These are phyloP conservation scores for Drosophila sucinea DNA, from an alignment of 1,140 invertebrate species.

Conservation along the genomic window DNA sequence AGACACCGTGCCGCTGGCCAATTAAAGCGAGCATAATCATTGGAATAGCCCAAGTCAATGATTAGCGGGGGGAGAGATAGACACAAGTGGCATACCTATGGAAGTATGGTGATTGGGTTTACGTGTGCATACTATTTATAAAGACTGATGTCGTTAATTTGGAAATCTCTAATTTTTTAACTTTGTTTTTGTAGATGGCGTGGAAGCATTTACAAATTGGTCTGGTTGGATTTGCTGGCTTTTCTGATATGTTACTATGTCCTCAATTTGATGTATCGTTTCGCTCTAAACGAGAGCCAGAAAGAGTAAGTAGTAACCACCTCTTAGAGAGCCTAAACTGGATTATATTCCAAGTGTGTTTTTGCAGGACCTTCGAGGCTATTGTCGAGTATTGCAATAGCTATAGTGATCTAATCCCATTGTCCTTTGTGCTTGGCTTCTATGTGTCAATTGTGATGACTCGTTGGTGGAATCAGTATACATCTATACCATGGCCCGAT, in stretches of 20 bases:
- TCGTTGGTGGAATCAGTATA: constrained; percentile 97
- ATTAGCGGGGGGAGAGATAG: constrained; percentile 9
- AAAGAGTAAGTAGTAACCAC: constrained; percentile 87
- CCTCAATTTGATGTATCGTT: constrained; percentile 94
- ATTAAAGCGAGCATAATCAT: constrained; percentile 20
- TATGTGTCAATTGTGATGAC: constrained; percentile 97
- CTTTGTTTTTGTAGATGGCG: constrained; percentile 90
- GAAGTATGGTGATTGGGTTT: constrained; percentile 36
- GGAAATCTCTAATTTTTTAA: background rate
- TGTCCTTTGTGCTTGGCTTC: constrained; percentile 95
- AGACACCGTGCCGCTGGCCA: constrained; percentile 47
- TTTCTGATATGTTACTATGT: constrained; percentile 93
- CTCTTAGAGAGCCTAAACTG: background rate
- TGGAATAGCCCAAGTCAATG: constrained; percentile 26
- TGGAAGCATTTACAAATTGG: constrained; percentile 97
- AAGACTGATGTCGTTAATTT: constrained; percentile 33
- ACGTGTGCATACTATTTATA: constrained; percentile 55
- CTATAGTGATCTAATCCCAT: constrained; percentile 91
- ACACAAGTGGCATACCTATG: constrained; percentile 34
- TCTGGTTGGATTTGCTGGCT: constrained; percentile 96
- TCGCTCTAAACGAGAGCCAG: constrained; percentile 89
- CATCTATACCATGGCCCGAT: constrained; percentile 91
- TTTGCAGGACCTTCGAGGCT: constrained; percentile 88
- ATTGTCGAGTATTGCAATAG: constrained; percentile 91
- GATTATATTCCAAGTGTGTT: background rate